Conservation (phyloP, 2,113 vertebrate genomes). For the Erpornis zantholeuca region DNA sequence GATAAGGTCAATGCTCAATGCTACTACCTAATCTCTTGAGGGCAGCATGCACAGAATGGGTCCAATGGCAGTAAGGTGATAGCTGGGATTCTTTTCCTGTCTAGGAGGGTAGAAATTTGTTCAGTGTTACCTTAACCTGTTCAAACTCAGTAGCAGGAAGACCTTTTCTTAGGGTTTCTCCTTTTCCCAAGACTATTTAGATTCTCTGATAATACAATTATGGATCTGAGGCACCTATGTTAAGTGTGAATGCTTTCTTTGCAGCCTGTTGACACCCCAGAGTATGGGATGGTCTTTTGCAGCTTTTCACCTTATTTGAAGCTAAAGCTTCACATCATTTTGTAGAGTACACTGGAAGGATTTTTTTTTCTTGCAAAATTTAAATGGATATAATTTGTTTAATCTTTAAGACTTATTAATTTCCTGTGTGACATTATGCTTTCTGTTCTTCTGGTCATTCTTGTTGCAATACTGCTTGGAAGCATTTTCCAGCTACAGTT, state of each 20-base stretch:
- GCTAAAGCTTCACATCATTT: background rate
- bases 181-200: background rate
- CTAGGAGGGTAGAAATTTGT: background rate
- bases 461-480: background rate
- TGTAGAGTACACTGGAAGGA: background rate
- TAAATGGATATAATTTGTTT: background rate
- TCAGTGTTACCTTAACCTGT: background rate
- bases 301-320: background rate
- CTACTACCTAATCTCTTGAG: background rate
- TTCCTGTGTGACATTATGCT: background rate
- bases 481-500: background rate
- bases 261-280: background rate
- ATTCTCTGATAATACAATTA: background rate
- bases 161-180: background rate
- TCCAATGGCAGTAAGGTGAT: background rate
- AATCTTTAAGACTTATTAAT: background rate
- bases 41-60: background rate
- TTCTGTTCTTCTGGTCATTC: background rate
- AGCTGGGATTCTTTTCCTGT: background rate
- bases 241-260: background rate
- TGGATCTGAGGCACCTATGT: background rate
- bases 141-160: background rate
- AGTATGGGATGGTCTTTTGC: background rate
- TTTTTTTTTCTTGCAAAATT: background rate
- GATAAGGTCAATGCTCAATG: background rate